Base-by-base conservation (phyloP, 2,888 invertebrate species). In the Tryphoninae sp. region DNA sequence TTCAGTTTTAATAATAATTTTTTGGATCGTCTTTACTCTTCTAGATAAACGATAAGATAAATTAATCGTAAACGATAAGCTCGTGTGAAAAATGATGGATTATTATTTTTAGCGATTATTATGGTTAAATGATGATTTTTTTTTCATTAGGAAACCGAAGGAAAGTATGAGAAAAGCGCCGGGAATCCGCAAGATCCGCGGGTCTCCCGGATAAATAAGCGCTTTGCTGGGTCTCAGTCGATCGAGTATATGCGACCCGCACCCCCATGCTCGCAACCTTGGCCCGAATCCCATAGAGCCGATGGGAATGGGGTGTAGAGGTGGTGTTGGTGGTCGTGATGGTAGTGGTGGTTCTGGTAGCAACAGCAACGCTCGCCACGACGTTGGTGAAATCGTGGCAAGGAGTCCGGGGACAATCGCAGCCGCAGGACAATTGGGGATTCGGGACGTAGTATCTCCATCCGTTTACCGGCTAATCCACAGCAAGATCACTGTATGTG, bases 251-350 rank as follows among this genome's bases (percentile, higher is more conserved):
- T 51, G 40, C 67, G 71, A 78, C 62, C 79, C 11, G 19, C 78
- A 81, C 67, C 83, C 81, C 84, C 81, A 78, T 82, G 76, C 78
- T 75, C 75, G 74, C 82, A 85, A 83, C 85, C 85, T 84, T 85
- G 85, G 85, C 84, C 85, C 62, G 78, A 84, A 85, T 85, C 84
- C 78, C 81, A 80, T 78, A 64, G 79, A 84, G 82, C 69, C 76
- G 73, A 71, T 77, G 77, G 68, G 74, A 67, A 65, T 72, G 61
- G 61, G 59, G 61, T 53, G 55, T 45, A 45, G 68, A 11, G 33
- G n/a, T 22, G 65, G 13, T 33, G 51, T 40, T 40, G 9, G 67
- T 22, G 19, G 51, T 40, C 26, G 61, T 13, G 49, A 42, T 22
- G 40, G 40, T 45, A 3, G 40, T 7, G 61, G 26, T 55, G 45